A percentile compares a stretch with the other conserved stretches of the same genome.
Conservation (phyloP, 2,113 vertebrate genomes). For the Eubucco bourcierii region DNA sequence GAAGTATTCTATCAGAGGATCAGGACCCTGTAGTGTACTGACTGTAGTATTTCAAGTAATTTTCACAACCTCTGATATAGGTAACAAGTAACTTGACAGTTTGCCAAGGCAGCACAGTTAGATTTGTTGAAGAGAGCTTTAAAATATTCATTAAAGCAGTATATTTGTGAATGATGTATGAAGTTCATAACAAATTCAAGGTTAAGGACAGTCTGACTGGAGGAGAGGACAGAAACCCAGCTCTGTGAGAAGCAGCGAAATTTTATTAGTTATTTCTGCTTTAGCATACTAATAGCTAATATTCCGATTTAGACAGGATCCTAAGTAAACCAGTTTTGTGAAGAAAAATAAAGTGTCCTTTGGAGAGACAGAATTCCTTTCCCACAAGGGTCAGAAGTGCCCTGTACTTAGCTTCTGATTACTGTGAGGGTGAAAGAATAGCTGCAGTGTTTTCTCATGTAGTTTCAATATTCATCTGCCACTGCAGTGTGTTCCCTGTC, state of each 20-base stretch:
- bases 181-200: conserved; percentile 25
- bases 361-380: not conserved
- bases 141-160: conserved; percentile 50
- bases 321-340: not conserved
- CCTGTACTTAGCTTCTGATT: not conserved
- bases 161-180: conserved; percentile 36
- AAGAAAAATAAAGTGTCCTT: not conserved
- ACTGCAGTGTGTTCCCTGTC: not conserved
- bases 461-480: not conserved
- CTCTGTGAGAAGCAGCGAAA: not conserved
- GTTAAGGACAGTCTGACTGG: conserved; percentile 10
- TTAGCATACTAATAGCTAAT: not conserved
- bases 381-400: not conserved
- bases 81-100: not conserved
- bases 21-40: not conserved
- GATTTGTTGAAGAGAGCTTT: conserved; percentile 10
- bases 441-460: not conserved
- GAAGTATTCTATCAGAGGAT: not conserved
- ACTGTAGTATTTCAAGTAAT: conserved; percentile 6
- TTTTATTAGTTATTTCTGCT: not conserved
- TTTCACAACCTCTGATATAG: conserved; percentile 11
- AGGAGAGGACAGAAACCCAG: not conserved
- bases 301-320: not conserved
- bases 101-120: conserved; percentile 6
- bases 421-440: not conserved